A percentile compares a stretch with the other conserved stretches of the same genome.
phyloP scores from a whole-genome alignment of 1,140 invertebrate species.

The Euura saliciscinereae region DNA sequence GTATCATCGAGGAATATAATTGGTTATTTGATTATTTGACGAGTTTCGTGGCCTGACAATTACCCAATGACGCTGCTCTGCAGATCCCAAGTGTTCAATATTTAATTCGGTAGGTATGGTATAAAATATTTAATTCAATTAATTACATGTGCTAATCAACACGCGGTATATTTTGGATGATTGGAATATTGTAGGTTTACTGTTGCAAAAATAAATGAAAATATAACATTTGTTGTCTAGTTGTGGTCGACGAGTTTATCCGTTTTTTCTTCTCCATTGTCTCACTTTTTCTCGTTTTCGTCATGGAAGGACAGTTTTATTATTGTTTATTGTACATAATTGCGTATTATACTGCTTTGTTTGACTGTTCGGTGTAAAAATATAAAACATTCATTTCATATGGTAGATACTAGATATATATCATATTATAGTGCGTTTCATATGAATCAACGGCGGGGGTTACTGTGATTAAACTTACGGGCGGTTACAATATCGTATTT shows the following conservation, averaged over 20 bases:
- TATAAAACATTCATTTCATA: conserved; percentile 53
- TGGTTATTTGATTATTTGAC: too few relatives aligned
- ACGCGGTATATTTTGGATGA: too few relatives aligned
- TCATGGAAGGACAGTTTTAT: conserved; percentile 52
- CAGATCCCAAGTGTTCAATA: too few relatives aligned
- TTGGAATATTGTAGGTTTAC: neutral
- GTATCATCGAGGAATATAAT: too few relatives aligned
- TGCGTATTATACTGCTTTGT: conserved; percentile 38
- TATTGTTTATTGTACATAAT: conserved; percentile 48
- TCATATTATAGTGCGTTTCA: conserved; percentile 34
- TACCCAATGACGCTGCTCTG: too few relatives aligned
- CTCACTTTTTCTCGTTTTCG: too few relatives aligned
- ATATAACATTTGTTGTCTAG: conserved; percentile 51
- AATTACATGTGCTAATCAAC: too few relatives aligned
- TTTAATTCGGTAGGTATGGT: neutral
- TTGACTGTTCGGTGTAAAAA: conserved; percentile 52
- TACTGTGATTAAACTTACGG: too few relatives aligned
- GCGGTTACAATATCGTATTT: too few relatives aligned
- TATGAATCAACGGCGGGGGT: conserved; percentile 18
- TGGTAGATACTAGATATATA: conserved; percentile 37
- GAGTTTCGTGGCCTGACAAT: too few relatives aligned
- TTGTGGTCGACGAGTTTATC: conserved; percentile 48
- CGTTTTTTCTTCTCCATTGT: too few relatives aligned
- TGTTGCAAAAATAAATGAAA: conserved; percentile 42
- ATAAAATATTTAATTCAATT: too few relatives aligned